Evolutionary conservation across 2,888 invertebrate species (phyloP), one percentile per base, ranked within the genome.

Genomic region (Leuctra nigra): DNA sequence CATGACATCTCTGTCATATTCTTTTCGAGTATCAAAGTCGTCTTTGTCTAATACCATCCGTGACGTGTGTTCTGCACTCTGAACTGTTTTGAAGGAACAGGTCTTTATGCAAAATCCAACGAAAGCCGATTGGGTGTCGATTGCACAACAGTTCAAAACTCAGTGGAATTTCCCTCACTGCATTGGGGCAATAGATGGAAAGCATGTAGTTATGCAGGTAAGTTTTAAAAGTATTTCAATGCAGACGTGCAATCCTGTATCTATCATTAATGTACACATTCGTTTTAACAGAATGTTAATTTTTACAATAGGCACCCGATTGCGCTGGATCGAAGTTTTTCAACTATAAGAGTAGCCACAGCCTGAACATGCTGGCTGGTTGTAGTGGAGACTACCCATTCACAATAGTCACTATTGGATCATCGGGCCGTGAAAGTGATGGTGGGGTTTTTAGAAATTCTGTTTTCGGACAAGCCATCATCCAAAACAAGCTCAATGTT

Each of bases 101-200:
- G 52, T 50, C 18, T 25, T 50, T 4, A 46, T 24, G 14, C n/a
- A n/a, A n/a, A 41, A 38, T 22, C 53, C 60, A 33, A 63, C 62
- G 11, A 55, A 56, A 36, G 29, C 60, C 35, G 23, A 14, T 29
- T 63, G 63, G 63, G 16, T 55, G 35, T 38, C 53, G 7, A 57
- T 62, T 11, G 55, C 62, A 6, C 48, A 60, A 23, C 41, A 36
- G 23, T 62, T 64, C 59, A 46, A 54, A 11, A 18, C 14, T 14
- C 56, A 56, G 54, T 58, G 61, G 16, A 58, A 64, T 53, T 64
- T 64, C 52, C 62, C 63, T 4, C 64, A 64, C 53, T 64, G 64
- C 25, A 44, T 64, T 20, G 64, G 62, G 1, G 55, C 62, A 2
- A 25, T 62, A 24, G 63, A 62, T 57, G 63, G 62, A 4, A 63